Percentiles rank a stretch among this genome's conserved stretches.
Conservation (phyloP, 2,113 vertebrate species). For the Blennius ocellaris region DNA sequence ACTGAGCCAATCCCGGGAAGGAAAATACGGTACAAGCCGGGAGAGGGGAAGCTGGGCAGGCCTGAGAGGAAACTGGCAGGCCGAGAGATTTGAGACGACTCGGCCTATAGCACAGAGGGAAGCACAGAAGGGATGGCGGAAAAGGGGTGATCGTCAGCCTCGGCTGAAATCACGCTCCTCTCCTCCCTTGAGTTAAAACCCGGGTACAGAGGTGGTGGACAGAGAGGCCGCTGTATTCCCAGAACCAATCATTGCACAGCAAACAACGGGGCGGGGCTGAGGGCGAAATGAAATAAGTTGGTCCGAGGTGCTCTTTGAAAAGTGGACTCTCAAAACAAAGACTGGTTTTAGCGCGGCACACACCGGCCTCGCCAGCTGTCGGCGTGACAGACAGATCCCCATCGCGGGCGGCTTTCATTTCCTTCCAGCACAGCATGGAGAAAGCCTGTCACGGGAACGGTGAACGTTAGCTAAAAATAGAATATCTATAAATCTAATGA, state of each 20-base stretch:
- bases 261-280: conserved; percentile 64
- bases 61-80: conserved; percentile 43
- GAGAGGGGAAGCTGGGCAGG: conserved; percentile 7
- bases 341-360: conserved; percentile 45
- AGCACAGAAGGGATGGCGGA: conserved; percentile 33
- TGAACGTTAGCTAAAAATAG: conserved; percentile 75
- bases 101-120: conserved; percentile 31
- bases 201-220: conserved; percentile 46
- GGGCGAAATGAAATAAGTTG: conserved; percentile 66
- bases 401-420: conserved; percentile 48
- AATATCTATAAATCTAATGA: conserved; percentile 64
- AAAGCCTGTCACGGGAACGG: conserved; percentile 46
- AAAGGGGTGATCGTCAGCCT: conserved; percentile 46
- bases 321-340: conserved; percentile 53
- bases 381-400: conserved; percentile 63
- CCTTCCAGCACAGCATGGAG: conserved; percentile 36
- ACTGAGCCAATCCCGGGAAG: conserved; percentile 45
- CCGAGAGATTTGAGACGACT: conserved; percentile 46
- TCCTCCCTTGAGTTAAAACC: conserved; percentile 59
- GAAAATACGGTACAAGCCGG: conserved; percentile 32
- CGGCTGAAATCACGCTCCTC: conserved; percentile 49
- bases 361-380: conserved; percentile 54
- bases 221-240: conserved; percentile 64
- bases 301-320: conserved; percentile 59
- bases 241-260: conserved; percentile 73